Conservation (phyloP, 2,888 invertebrate genomes). For the Zygogramma bicolorata region DNA sequence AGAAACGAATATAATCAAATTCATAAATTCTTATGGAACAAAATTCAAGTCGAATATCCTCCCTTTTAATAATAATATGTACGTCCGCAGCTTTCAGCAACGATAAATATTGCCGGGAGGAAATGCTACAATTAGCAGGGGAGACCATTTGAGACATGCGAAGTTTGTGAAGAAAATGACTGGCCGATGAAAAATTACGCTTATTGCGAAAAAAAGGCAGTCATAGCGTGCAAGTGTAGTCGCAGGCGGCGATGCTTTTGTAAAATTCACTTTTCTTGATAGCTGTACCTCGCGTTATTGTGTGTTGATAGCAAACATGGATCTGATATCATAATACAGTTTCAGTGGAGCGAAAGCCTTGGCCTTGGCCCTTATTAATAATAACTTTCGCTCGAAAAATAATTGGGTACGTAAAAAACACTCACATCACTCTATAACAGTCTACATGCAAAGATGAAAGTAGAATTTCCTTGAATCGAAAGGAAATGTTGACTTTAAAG, state of each 20-base stretch:
- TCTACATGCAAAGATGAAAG: too few relatives aligned
- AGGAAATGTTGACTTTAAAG: too few relatives aligned
- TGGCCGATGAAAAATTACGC: neutral
- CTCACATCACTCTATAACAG: too few relatives aligned
- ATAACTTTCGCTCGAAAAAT: too few relatives aligned
- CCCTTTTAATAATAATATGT: neutral
- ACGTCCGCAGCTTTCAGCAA: too few relatives aligned
- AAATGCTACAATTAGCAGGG: neutral
- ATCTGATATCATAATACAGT: neutral
- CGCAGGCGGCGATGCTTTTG: neutral
- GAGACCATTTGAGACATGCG: neutral
- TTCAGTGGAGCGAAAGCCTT: neutral
- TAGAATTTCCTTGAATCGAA: too few relatives aligned
- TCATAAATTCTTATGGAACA: neutral
- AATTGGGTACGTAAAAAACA: too few relatives aligned
- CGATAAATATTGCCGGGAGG: neutral
- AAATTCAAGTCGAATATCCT: neutral
- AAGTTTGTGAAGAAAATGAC: neutral
- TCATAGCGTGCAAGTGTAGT: neutral
- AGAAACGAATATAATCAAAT: neutral
- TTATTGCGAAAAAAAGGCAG: neutral
- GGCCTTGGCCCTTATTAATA: neutral
- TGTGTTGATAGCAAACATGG: neutral
- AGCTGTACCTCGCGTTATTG: neutral
- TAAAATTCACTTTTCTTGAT: neutral